phyloP scores from a whole-genome alignment of 1,140 invertebrate genomes.

The Thaumetopoea pityocampa region DNA sequence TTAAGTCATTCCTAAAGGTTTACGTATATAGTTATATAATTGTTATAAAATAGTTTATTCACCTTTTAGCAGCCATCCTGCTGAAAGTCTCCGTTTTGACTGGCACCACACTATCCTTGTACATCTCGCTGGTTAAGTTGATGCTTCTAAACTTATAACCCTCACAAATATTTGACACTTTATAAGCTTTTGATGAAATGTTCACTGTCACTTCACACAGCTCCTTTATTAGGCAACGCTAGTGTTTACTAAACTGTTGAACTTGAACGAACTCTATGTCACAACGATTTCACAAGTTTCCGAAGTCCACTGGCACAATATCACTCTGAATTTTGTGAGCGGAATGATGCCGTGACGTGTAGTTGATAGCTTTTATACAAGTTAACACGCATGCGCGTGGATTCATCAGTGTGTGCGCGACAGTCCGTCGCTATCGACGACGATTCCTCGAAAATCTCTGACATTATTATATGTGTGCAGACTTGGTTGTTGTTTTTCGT shows the following conservation, averaged over 20 bases:
- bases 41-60: no score
- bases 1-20: no score
- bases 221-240: slow-evolving; percentile 23
- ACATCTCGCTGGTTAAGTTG: slow-evolving; percentile 52
- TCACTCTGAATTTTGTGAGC: slow-evolving; percentile 26
- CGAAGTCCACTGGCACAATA: slow-evolving; percentile 29
- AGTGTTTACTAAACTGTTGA: slow-evolving; percentile 17
- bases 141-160: slow-evolving; percentile 52
- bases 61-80: slow-evolving; percentile 63
- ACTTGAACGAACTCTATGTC: slow-evolving; percentile 49
- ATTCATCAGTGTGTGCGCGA: slow-evolving; percentile 41
- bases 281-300: slow-evolving; percentile 65
- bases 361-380: slow-evolving; percentile 30
- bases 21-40: no score
- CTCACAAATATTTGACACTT: slow-evolving; percentile 54
- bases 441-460: slow-evolving; percentile 48
- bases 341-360: slow-evolving; percentile 41
- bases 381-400: slow-evolving; percentile 29
- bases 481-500: background rate
- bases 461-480: slow-evolving; percentile 19
- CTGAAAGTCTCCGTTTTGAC: slow-evolving; percentile 62
- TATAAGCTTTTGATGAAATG: slow-evolving; percentile 35
- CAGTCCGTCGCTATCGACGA: slow-evolving; percentile 29
- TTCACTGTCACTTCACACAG: slow-evolving; percentile 45
- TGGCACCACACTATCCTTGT: slow-evolving; percentile 58